These are phyloP conservation scores for Exephanes ischioxanthus DNA, from an alignment of 2,888 invertebrate genomes.

Conservation along the genomic window DNA sequence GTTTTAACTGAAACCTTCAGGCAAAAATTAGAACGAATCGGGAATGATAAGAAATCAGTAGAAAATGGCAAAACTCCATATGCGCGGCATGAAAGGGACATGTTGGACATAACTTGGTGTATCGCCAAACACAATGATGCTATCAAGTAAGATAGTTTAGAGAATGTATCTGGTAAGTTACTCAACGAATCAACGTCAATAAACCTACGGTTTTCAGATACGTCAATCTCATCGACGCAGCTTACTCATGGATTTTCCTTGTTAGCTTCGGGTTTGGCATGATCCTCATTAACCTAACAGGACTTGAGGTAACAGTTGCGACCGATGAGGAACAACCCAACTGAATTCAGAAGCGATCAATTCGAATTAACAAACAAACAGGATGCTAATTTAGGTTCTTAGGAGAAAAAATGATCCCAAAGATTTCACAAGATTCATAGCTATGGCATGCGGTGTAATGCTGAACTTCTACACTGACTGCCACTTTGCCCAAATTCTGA, in stretches of 20 bases:
- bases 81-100: too few species aligned
- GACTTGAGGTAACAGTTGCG: not conserved
- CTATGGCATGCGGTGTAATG: not conserved
- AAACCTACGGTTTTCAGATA: not conserved
- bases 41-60: too few species aligned
- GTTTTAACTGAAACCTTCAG: too few species aligned
- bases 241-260: not conserved
- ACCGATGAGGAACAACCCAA: too few species aligned
- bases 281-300: not conserved
- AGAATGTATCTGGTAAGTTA: not conserved
- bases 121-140: slow-evolving; percentile 50
- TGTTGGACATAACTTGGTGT: slow-evolving; percentile 1
- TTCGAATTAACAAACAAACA: not conserved
- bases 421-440: not conserved
- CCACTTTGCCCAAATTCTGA: not conserved
- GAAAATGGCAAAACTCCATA: too few species aligned
- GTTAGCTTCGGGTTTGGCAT: not conserved
- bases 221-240: not conserved
- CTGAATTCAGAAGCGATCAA: too few species aligned
- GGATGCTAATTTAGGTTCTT: not conserved
- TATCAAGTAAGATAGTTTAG: slow-evolving; percentile 26
- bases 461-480: not conserved
- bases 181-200: not conserved
- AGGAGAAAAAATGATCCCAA: not conserved
- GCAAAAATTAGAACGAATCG: too few species aligned